These are phyloP conservation scores for Calephelis virginiensis DNA, from an alignment of 1,140 invertebrate genomes.

Conservation along the genomic window DNA sequence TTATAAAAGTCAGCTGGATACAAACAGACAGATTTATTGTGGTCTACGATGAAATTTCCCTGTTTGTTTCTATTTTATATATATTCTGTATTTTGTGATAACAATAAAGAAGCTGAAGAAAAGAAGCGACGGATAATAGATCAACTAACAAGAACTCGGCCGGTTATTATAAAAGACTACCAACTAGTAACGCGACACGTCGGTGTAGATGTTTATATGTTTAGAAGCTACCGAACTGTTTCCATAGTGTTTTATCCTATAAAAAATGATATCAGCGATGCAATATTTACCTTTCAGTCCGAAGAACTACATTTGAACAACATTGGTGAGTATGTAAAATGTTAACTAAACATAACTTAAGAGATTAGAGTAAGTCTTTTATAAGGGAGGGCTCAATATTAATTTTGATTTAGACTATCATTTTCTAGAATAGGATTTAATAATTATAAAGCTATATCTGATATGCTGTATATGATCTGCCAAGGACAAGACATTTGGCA, in stretches of 20 bases:
- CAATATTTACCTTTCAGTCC: conserved; percentile 62
- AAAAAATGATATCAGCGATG: conserved; percentile 53
- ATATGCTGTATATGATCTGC: too few species aligned
- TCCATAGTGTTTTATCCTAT: conserved; percentile 65
- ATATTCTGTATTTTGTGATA: conserved; percentile 47
- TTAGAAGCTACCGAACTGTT: conserved; percentile 67
- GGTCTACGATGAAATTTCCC: conserved; percentile 47
- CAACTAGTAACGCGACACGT: conserved; percentile 61
- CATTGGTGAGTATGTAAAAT: conserved; percentile 51
- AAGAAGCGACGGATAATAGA: conserved; percentile 61
- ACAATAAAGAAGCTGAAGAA: conserved; percentile 56
- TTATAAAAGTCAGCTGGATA: too few species aligned
- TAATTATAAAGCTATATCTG: too few species aligned
- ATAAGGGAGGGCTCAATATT: too few species aligned
- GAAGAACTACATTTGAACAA: conserved; percentile 70
- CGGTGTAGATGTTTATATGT: conserved; percentile 68
- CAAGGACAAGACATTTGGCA: too few species aligned
- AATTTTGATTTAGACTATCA: too few species aligned
- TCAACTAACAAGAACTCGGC: conserved; percentile 58
- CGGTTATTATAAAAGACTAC: conserved; percentile 60
- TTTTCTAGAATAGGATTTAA: too few species aligned
- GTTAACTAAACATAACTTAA: background rate
- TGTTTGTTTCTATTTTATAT: conserved; percentile 54
- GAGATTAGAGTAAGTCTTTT: too few species aligned
- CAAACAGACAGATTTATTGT: too few species aligned